These are phyloP conservation scores for Leptogaster cylindrica DNA, from an alignment of 2,888 invertebrate genomes.

Conservation along the genomic window DNA sequence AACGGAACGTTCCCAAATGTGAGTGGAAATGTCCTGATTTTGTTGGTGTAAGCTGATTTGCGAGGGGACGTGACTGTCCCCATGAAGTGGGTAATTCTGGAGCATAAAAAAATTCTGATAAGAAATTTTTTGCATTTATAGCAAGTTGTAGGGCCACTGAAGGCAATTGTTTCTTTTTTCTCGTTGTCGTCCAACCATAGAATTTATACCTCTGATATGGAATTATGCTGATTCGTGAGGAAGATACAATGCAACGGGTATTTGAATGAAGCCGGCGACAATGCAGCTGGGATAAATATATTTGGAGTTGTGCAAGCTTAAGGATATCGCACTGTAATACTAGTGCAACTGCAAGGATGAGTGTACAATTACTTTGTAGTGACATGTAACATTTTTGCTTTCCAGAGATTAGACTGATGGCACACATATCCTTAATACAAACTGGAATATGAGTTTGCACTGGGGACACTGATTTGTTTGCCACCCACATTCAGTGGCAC, in stretches of 20 bases:
- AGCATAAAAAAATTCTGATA: constrained; percentile 31
- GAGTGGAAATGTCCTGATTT: constrained; percentile 33
- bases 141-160: not conserved
- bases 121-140: constrained; percentile 32
- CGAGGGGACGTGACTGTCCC: constrained; percentile 35
- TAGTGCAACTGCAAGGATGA: too few species aligned
- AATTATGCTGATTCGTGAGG: not conserved
- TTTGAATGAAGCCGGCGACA: too few species aligned
- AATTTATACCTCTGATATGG: not conserved
- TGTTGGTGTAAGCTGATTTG: constrained; percentile 36
- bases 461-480: too few species aligned
- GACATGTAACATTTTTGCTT: too few species aligned
- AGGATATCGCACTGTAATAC: too few species aligned
- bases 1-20: constrained; percentile 8
- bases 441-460: too few species aligned
- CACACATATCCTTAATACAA: too few species aligned
- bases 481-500: too few species aligned
- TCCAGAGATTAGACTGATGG: too few species aligned
- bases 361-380: too few species aligned
- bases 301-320: too few species aligned
- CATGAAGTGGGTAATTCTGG: constrained; percentile 33
- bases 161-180: not conserved
- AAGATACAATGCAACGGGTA: constrained; percentile 12
- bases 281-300: too few species aligned
- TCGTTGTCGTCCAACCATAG: not conserved